Evolutionary conservation across 2,888 invertebrate species (phyloP).

Genomic region (Ochropleura leucogaster): DNA sequence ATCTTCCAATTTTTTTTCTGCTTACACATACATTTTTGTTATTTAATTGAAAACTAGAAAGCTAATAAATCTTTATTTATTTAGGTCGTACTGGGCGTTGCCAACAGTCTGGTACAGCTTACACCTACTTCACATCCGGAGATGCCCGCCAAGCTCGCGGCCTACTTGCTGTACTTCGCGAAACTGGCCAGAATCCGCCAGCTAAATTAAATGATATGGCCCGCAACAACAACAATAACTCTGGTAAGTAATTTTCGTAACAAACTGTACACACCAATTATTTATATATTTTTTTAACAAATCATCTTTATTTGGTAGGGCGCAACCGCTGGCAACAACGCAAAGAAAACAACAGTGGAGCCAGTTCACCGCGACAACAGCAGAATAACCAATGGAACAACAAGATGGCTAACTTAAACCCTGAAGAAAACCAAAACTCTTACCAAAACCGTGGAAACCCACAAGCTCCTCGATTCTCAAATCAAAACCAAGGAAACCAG

Average conservation of each 20-base stretch:
- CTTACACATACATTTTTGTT: no score
- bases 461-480: constrained; percentile 89
- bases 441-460: constrained; percentile 83
- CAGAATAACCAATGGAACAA: constrained; percentile 89
- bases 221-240: constrained; percentile 88
- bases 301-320: constrained; percentile 72
- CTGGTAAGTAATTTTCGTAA: constrained; percentile 72
- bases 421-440: constrained; percentile 78
- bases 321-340: constrained; percentile 92
- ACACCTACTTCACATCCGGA: constrained; percentile 98
- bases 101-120: constrained; percentile 98
- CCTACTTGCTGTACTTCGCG: constrained; percentile 96
- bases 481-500: constrained; percentile 84
- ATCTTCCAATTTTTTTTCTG: neutral
- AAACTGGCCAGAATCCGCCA: constrained; percentile 97
- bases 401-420: constrained; percentile 83
- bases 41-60: neutral
- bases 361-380: constrained; percentile 88
- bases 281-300: neutral
- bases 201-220: constrained; percentile 95
- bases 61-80: neutral
- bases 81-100: constrained; percentile 96
- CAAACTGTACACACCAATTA: neutral
- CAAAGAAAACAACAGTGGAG: constrained; percentile 89
- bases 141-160: constrained; percentile 98